Base-by-base conservation (phyloP, 2,113 vertebrate species). In the Vireo altiloquus region DNA sequence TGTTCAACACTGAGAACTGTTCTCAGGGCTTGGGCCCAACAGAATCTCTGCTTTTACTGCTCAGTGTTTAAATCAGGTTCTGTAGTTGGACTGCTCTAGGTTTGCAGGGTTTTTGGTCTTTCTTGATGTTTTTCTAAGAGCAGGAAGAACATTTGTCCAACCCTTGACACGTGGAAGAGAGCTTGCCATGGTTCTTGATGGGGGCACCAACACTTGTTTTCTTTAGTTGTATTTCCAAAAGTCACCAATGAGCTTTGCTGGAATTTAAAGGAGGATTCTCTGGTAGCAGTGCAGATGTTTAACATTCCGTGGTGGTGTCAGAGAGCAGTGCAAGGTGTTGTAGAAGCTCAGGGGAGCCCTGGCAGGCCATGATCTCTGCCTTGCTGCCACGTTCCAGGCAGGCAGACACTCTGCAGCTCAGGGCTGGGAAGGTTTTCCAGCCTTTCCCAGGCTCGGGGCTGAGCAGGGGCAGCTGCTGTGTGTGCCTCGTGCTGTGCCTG, bases 301-400 rank as follows among this genome's bases (percentile, higher is more conserved):
- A 23, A 15, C 54, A 39, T 24, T 44, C 0, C 0, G 0, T 11
- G 33, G 5, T 22, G 35, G 13, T 15, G 28, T 8, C 42, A 18
- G 20, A 6, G 44, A n/a, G 0, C n/a, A 30, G 24, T 1, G 9
- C 9, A 28, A 31, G 8, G 7, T 15, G n/a, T 15, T 63, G 52
- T 21, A 39, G 4, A 6, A n/a, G 76, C 11, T 5, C 3, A 23
- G 33, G 49, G 61, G 23, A 60, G 27, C 57, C n/a, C 44, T 65
- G 23, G 4, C 47, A 16, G 59, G 47, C 70, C 39, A 0, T 7
- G 33, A 14, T 42, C 61, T 66, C 42, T 75, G 50, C 50, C 28
- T 7, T 25, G 84, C 49, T 39, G 49, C 53, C 5, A 0, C 1
- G 5, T 20, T 74, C 31, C 30, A 46, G 61, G 37, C 0, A 0